Evolutionary conservation across 2,888 invertebrate species (phyloP).

Genomic region (Acrobasis suavella): DNA sequence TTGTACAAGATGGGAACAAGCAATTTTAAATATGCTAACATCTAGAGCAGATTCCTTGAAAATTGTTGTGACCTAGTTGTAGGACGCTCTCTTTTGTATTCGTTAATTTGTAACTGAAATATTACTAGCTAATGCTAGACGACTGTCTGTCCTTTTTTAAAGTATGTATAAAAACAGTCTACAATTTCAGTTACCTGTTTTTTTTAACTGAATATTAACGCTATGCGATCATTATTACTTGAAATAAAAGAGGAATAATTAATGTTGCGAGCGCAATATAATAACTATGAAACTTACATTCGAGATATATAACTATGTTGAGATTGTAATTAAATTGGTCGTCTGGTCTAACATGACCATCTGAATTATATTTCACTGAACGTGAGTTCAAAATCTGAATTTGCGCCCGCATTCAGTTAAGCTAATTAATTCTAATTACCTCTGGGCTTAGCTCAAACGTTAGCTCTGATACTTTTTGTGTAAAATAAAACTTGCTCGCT

Average conservation of each 20-base stretch:
- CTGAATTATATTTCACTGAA: background rate
- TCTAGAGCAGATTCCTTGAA: slow-evolving; percentile 10
- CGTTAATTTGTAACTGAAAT: background rate
- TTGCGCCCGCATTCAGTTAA: background rate
- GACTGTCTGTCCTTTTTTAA: no score
- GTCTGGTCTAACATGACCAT: background rate
- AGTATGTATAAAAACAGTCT: no score
- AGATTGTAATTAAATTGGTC: background rate
- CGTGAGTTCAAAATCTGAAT: background rate
- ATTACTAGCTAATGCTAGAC: no score
- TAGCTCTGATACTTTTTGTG: background rate
- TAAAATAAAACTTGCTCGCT: background rate
- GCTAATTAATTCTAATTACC: background rate
- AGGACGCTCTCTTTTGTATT: background rate
- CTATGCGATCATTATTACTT: no score
- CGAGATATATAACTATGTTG: background rate
- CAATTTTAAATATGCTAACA: slow-evolving; percentile 19
- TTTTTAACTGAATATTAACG: no score
- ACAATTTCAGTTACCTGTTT: no score
- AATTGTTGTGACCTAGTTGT: slow-evolving; percentile 14
- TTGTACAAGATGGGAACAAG: slow-evolving; percentile 8
- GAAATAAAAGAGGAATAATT: no score
- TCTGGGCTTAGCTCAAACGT: background rate
- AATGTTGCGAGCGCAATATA: no score
- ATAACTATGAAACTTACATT: no score